These are phyloP conservation scores for Nysson spinosus DNA, from an alignment of 2,888 invertebrate genomes.

Conservation along the genomic window DNA sequence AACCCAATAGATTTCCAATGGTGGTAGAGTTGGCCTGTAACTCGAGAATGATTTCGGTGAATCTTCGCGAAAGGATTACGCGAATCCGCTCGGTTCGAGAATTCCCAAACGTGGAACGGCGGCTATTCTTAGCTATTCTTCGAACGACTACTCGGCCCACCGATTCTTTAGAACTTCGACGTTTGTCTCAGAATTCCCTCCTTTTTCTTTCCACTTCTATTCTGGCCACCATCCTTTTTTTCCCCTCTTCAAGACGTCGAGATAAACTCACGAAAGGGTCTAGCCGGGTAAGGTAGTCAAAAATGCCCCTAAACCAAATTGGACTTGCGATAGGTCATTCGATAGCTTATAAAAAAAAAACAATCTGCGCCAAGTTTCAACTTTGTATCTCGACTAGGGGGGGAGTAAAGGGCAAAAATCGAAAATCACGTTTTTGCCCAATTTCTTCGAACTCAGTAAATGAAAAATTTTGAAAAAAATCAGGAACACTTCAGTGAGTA, in stretches of 20 bases:
- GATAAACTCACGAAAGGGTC: slow-evolving; percentile 57
- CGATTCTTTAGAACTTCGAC: slow-evolving; percentile 54
- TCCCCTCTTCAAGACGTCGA: slow-evolving; percentile 32
- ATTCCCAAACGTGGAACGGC: slow-evolving; percentile 39
- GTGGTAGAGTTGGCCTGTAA: slow-evolving; percentile 11
- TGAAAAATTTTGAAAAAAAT: too few species aligned
- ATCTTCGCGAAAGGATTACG: slow-evolving; percentile 35
- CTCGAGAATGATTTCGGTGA: slow-evolving; percentile 17
- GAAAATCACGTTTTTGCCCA: too few species aligned
- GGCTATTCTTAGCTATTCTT: slow-evolving; percentile 55
- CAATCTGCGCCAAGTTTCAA: too few species aligned
- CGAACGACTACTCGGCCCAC: slow-evolving; percentile 35
- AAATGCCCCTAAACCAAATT: too few species aligned
- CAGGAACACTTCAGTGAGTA: too few species aligned
- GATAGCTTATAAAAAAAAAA: too few species aligned
- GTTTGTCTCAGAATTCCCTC: slow-evolving; percentile 44
- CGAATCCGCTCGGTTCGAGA: slow-evolving; percentile 38
- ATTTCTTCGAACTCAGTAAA: too few species aligned
- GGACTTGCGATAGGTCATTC: too few species aligned
- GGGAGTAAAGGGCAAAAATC: too few species aligned
- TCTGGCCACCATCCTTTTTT: slow-evolving; percentile 20
- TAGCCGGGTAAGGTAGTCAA: too few species aligned
- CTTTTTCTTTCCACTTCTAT: slow-evolving; percentile 22
- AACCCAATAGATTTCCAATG: too few species aligned
- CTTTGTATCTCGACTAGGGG: too few species aligned